Evolutionary conservation across 2,797 vertebrate species (phyloP), one percentile per base, ranked within the genome.

Genomic region (Lepilemur septentrionalis): DNA sequence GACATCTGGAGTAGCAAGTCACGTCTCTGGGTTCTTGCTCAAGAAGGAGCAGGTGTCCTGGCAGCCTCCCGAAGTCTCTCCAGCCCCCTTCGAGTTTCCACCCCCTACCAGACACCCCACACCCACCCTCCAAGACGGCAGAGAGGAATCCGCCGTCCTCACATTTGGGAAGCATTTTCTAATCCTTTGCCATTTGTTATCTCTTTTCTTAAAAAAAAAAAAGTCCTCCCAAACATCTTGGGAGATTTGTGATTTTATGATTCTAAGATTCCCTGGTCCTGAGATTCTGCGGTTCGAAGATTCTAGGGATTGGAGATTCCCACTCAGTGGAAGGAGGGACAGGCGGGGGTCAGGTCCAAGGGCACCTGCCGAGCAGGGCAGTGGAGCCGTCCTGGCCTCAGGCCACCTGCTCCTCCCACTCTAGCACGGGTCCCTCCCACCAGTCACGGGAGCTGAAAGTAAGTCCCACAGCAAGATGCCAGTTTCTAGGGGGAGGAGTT

Each of bases 181-280:
- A 81, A 91, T 96, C 95, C 69, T 95, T 73, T 87, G 79, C 93
- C 95, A 78, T 95, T 96, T 89, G 95, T 96, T 93, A 38, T 94
- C 80, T 95, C 52, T 94, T 61, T 38, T 41, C 35, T n/a, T 32
- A 25, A 41, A 52, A 67, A 84, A 25, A 55, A 55, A 22, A 55
- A 55, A 13, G 25, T 48, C 72, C 65, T 89, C 65, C 59, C 89
- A 38, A 76, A 57, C 32, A n/a, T 76, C 82, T 91, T 43, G 50
- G 32, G 80, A 78, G 43, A 76, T 83, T 79, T 70, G 5, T 32
- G 84, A 41, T 91, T 82, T 52, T 43, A 46, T 0, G 23, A 85
- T 28, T 81, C 79, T 23, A 12, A 73, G 82, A 85, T 5, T 7
- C 72, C 72, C 70, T 73, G 72, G 23, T 67, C n/a, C 73, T 41